These are phyloP conservation scores for Micronycteris hirsuta DNA, from an alignment of 2,113 vertebrate species.

Conservation along the genomic window DNA sequence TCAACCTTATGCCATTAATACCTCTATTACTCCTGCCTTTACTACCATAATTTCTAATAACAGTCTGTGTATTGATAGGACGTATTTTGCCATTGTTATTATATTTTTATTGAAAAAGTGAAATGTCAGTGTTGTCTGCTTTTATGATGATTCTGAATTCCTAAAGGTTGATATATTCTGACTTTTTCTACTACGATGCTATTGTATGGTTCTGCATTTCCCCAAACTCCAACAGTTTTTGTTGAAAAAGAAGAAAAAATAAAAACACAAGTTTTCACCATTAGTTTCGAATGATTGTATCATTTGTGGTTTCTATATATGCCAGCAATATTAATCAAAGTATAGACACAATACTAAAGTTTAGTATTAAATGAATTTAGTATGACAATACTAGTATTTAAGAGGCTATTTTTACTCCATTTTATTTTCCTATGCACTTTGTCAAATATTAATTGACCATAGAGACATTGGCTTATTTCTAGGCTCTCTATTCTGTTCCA, in stretches of 20 bases:
- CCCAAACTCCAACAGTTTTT: fast-evolving
- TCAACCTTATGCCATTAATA: fast-evolving
- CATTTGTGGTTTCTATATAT: neutral
- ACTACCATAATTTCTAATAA: neutral
- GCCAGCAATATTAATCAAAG: neutral
- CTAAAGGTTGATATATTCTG: neutral
- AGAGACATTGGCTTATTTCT: no score
- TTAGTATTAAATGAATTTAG: neutral
- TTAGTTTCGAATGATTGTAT: neutral
- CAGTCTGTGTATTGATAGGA: no score
- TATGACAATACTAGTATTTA: neutral
- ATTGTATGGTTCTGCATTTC: neutral
- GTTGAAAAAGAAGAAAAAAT: neutral
- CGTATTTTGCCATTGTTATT: neutral
- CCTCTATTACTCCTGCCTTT: neutral
- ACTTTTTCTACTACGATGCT: neutral
- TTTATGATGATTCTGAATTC: neutral
- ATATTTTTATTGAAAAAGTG: neutral
- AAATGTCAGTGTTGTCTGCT: neutral
- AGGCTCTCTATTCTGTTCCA: no score
- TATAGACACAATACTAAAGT: neutral
- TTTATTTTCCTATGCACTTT: no score
- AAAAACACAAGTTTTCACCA: neutral
- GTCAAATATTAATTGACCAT: no score
- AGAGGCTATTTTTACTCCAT: no score